Evolutionary conservation across 2,113 vertebrate species (phyloP).

Genomic region (Alligator sinensis): DNA sequence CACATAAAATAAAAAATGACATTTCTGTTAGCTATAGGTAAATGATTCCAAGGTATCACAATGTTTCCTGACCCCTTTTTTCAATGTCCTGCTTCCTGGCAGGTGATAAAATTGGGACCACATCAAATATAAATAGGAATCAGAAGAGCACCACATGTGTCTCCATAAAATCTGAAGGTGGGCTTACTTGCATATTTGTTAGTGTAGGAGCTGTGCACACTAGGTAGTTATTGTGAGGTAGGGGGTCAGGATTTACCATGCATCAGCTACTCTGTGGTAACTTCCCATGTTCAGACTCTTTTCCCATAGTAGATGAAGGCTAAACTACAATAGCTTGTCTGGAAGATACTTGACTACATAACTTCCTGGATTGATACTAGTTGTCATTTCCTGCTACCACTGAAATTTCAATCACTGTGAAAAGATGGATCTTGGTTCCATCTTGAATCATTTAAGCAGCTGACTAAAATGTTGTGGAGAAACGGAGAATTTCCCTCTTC

Average conservation of each 20-base stretch:
- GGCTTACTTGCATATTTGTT: not conserved
- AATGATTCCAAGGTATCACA: not conserved
- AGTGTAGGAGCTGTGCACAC: no score
- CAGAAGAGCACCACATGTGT: rapidly evolving
- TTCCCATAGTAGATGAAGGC: no score
- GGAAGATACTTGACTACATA: not conserved
- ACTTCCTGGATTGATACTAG: not conserved
- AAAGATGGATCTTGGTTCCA: not conserved
- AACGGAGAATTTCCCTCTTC: not conserved
- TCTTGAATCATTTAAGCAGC: not conserved
- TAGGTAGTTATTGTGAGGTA: no score
- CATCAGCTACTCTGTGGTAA: no score
- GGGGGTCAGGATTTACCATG: no score
- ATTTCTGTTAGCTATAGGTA: not conserved
- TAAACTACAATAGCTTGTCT: not conserved
- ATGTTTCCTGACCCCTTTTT: not conserved
- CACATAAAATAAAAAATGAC: not conserved
- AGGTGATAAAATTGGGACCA: not conserved
- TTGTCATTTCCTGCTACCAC: not conserved
- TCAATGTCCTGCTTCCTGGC: not conserved
- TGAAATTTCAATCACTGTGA: not conserved
- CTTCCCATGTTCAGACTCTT: not conserved
- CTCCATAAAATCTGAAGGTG: not conserved
- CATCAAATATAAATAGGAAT: not conserved
- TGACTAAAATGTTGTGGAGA: not conserved